Evolutionary conservation across 2,797 vertebrate species (phyloP).

Genomic region (Diceros bicornis): DNA sequence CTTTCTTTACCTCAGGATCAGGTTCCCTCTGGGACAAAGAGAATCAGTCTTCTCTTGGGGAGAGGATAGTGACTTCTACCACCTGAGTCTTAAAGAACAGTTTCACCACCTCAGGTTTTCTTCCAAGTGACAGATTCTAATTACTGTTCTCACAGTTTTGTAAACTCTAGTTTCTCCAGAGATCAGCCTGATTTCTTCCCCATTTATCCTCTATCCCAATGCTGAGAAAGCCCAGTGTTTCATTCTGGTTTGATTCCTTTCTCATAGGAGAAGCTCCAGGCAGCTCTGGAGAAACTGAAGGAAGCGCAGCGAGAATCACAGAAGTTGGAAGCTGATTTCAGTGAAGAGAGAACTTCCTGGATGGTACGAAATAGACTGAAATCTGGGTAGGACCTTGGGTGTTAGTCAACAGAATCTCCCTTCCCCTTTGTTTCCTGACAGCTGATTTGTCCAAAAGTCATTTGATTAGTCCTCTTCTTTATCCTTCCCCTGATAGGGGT

Average conservation of each 20-base stretch:
- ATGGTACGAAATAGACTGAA: conserved; percentile 50
- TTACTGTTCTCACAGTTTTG: neutral
- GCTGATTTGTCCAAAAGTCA: neutral
- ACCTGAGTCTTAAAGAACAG: neutral
- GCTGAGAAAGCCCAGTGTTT: neutral
- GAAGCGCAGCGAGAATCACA: conserved; percentile 20
- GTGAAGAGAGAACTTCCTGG: conserved; percentile 59
- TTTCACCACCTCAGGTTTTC: neutral
- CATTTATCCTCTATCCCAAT: neutral
- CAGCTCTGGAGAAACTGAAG: no score
- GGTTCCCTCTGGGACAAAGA: neutral
- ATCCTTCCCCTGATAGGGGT: neutral
- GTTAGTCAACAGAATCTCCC: neutral
- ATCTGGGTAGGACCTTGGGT: neutral
- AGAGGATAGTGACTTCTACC: neutral
- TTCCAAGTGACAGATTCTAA: neutral
- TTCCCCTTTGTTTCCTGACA: neutral
- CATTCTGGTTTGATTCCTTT: neutral
- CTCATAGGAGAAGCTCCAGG: conserved; percentile 54
- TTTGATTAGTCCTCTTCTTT: neutral
- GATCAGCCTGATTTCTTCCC: neutral
- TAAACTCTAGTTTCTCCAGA: neutral
- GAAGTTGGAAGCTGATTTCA: neutral
- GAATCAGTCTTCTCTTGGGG: neutral
- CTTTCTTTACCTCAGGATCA: neutral